These are phyloP conservation scores for Tangara arthus DNA, from an alignment of 2,797 vertebrate genomes.

Conservation along the genomic window DNA sequence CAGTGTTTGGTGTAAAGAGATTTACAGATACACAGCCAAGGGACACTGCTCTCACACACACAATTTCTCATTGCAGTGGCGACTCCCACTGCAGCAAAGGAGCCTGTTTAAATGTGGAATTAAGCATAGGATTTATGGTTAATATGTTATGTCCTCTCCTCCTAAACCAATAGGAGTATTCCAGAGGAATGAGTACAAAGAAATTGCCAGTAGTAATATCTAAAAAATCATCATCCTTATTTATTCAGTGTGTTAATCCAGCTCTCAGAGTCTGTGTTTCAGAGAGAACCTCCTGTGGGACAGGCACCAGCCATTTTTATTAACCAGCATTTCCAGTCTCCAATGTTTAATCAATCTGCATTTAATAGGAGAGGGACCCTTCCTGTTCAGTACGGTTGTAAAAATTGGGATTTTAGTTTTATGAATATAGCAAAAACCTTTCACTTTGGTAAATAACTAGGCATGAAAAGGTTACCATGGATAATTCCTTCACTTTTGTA, in stretches of 20 bases:
- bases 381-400: neutral
- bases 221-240: slow-evolving; percentile 21
- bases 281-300: neutral
- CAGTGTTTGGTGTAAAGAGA: neutral
- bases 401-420: neutral
- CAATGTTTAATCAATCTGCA: neutral
- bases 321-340: neutral
- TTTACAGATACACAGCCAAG: neutral
- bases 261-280: neutral
- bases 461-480: neutral
- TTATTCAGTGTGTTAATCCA: slow-evolving; percentile 22
- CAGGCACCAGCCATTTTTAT: neutral
- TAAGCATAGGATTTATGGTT: neutral
- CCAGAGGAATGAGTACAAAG: neutral
- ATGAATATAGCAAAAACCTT: neutral
- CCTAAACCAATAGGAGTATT: neutral
- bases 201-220: neutral
- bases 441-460: neutral
- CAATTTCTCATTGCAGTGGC: neutral
- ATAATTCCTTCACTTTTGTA: neutral
- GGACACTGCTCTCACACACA: neutral
- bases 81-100: neutral
- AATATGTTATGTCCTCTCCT: neutral
- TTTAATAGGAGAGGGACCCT: neutral
- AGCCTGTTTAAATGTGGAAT: neutral